Conservation (phyloP, 2,888 invertebrate genomes). For the Actias luna region DNA sequence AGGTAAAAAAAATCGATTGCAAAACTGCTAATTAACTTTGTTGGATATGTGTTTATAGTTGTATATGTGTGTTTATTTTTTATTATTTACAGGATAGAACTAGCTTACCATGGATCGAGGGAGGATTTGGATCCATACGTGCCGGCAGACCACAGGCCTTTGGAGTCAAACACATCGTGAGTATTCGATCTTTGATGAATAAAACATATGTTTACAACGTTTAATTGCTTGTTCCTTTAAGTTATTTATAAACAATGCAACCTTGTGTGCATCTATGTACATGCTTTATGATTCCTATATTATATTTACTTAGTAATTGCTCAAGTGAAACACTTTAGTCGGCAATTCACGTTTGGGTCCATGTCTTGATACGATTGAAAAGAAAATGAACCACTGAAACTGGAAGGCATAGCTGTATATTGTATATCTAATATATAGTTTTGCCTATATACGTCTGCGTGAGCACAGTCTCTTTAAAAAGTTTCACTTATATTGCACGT, state of each 20-base stretch:
- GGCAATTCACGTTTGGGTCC: too few relatives aligned
- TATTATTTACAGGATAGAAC: constrained; percentile 61
- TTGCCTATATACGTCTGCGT: too few relatives aligned
- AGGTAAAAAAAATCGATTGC: too few relatives aligned
- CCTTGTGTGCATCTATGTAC: neutral
- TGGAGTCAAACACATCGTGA: constrained; percentile 72
- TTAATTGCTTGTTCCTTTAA: neutral
- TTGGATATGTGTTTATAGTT: neutral
- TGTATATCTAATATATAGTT: too few relatives aligned
- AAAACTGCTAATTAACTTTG: too few relatives aligned
- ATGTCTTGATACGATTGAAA: too few relatives aligned
- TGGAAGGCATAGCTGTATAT: too few relatives aligned
- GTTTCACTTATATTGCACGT: too few relatives aligned
- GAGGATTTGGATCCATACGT: constrained; percentile 74
- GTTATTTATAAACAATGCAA: neutral
- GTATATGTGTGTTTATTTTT: neutral
- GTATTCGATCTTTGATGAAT: constrained; percentile 30
- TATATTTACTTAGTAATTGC: neutral
- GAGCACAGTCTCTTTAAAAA: too few relatives aligned
- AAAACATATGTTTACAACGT: neutral
- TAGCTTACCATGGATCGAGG: constrained; percentile 73
- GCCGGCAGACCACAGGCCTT: constrained; percentile 67
- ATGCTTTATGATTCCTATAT: neutral
- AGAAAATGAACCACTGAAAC: too few relatives aligned
- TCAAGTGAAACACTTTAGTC: too few relatives aligned